Conservation (phyloP, 2,888 invertebrate genomes). For the Latrodectus hesperus region DNA sequence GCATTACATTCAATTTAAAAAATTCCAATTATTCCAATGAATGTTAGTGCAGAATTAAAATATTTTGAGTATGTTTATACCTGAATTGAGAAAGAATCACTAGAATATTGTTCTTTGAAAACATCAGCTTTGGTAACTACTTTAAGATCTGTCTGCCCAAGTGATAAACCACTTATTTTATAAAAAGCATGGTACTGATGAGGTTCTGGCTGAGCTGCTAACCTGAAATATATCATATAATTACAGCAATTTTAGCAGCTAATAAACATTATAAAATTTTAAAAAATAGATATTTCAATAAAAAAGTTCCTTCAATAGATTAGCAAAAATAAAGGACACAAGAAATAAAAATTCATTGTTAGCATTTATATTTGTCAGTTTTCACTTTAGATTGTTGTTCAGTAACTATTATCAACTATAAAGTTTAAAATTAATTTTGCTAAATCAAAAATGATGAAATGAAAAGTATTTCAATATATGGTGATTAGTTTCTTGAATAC, state of each 20-base stretch:
- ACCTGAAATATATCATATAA: slow-evolving; percentile 13
- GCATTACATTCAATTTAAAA: too few species aligned
- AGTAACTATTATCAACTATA: too few species aligned
- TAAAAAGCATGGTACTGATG: slow-evolving; percentile 68
- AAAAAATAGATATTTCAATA: not conserved
- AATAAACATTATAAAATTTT: not conserved
- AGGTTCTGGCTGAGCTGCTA: slow-evolving; percentile 40
- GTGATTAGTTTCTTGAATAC: too few species aligned
- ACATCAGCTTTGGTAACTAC: slow-evolving; percentile 53
- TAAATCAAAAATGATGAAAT: too few species aligned
- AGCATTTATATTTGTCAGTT: too few species aligned
- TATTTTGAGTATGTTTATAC: slow-evolving; percentile 34
- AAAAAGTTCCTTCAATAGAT: not conserved
- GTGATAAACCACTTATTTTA: slow-evolving; percentile 49
- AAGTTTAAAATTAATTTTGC: too few species aligned
- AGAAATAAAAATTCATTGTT: too few species aligned
- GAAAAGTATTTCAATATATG: too few species aligned
- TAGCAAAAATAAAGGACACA: too few species aligned
- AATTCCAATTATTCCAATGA: too few species aligned
- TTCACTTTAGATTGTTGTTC: too few species aligned
- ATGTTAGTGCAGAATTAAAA: not conserved
- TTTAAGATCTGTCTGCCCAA: slow-evolving; percentile 65
- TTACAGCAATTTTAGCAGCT: too few species aligned
- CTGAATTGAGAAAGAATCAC: slow-evolving; percentile 77
- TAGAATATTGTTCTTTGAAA: slow-evolving; percentile 65